Percentiles rank a stretch among this genome's conserved stretches.
phyloP scores from a whole-genome alignment of 2,113 vertebrate genomes.

The Pionites leucogaster region DNA sequence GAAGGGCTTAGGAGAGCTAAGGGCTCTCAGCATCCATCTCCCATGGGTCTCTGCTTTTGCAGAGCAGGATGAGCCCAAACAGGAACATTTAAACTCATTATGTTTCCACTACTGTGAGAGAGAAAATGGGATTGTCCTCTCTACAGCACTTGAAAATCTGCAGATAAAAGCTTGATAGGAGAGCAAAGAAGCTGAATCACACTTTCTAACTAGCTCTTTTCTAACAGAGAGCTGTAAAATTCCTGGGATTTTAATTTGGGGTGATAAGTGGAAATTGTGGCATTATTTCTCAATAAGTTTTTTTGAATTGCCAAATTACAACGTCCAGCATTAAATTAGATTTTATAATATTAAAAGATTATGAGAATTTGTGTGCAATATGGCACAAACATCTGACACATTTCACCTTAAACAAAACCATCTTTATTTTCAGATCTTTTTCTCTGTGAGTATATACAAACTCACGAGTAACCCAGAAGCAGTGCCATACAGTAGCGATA shows the following conservation, averaged over 20 bases:
- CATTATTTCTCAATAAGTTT: not conserved
- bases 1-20: not conserved
- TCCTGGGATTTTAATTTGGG: not conserved
- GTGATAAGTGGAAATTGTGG: not conserved
- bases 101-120: not conserved
- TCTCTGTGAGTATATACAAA: not conserved
- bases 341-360: not conserved
- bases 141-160: not conserved
- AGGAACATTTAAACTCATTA: not conserved
- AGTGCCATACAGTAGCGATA: rapidly evolving
- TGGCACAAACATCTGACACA: not conserved
- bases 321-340: not conserved
- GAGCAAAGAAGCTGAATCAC: not conserved
- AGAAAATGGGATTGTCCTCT: not conserved
- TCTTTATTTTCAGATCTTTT: not conserved
- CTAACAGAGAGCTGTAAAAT: not conserved
- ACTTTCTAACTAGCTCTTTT: not conserved
- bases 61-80: not conserved
- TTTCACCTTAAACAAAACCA: not conserved
- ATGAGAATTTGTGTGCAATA: not conserved
- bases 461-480: not conserved
- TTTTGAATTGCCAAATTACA: not conserved
- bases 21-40: not conserved
- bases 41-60: not conserved
- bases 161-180: not conserved